Base-by-base conservation (phyloP, 1,140 invertebrate species). In the Drosophila obscura region DNA sequence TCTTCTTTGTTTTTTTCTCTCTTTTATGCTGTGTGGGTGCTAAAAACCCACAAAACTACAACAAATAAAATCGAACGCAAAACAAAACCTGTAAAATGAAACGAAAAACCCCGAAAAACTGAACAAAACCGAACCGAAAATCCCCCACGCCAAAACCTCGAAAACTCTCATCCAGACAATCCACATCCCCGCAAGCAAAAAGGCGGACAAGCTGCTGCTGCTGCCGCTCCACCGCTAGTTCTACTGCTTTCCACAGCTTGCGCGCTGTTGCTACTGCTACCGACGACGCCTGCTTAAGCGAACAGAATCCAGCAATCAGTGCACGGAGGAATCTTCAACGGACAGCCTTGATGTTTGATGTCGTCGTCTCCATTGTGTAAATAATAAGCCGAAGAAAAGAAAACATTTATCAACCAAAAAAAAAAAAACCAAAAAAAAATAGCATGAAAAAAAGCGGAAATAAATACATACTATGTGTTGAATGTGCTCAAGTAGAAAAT, bases 1-100 rank as follows among this genome's bases (percentile, higher is more conserved):
- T 66, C 72, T 87, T 77, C 71, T 76, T 84, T 79, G 61, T 80
- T 83, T 88, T 19, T 81, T 88, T 87, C 83, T 87, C 82, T 87
- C 84, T 87, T 87, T 83, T 87, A 83, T 61, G 83, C 80, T 87
- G 79, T 83, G 83, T 87, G 53, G 72, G 80, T 72, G 66, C 51
- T 58, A 49, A 72, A 64, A 73, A 73, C 55, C 43, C 8, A 60
- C 45, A 72, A 53, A 73, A 64, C 60, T 49, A 55, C 48, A 67
- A 84, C 71, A 65, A 71, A 64, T 43, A 56, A 68, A 80, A 78
- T 68, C 28, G 63, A 68, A 68, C 61, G 58, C 65, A 56, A 65
- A 67, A 60, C 44, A 75, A 78, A 67, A 66, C 24, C 35, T 58
- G 26, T 46, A 58, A 71, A 75, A 43, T 46, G 57, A 39, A 35